phyloP scores from a whole-genome alignment of 2,113 vertebrate genomes.

The Plotosus lineatus region DNA sequence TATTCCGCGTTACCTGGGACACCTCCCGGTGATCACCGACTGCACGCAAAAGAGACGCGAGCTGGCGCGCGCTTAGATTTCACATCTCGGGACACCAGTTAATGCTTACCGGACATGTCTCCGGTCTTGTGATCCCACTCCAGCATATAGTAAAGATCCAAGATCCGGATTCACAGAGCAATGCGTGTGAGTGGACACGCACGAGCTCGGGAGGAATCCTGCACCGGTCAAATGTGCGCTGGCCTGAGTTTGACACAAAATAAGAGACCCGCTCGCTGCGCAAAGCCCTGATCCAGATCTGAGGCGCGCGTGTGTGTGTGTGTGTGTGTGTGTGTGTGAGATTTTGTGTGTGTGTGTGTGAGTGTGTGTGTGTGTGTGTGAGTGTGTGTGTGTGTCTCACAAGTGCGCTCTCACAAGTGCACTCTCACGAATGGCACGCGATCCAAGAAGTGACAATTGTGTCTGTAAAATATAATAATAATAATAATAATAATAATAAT shows the following conservation, averaged over 20 bases:
- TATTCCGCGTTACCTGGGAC: not conserved
- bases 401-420: not conserved
- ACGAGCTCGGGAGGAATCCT: not conserved
- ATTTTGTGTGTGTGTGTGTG: not conserved
- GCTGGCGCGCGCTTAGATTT: not conserved
- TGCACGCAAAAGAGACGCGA: not conserved
- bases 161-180: no score
- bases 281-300: not conserved
- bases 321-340: not conserved
- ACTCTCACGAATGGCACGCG: not conserved
- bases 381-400: not conserved
- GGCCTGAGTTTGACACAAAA: not conserved
- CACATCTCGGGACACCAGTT: not conserved
- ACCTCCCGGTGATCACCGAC: not conserved
- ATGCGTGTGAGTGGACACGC: no score
- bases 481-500: no score
- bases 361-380: not conserved
- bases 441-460: not conserved
- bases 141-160: no score
- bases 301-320: not conserved
- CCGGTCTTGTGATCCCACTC: not conserved
- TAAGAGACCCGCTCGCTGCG: not conserved
- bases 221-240: not conserved
- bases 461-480: not conserved
- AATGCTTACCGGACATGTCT: not conserved